Evolutionary conservation across 2,888 invertebrate species (phyloP), one percentile per base, ranked within the genome.

Genomic region (Hartigia nigra): DNA sequence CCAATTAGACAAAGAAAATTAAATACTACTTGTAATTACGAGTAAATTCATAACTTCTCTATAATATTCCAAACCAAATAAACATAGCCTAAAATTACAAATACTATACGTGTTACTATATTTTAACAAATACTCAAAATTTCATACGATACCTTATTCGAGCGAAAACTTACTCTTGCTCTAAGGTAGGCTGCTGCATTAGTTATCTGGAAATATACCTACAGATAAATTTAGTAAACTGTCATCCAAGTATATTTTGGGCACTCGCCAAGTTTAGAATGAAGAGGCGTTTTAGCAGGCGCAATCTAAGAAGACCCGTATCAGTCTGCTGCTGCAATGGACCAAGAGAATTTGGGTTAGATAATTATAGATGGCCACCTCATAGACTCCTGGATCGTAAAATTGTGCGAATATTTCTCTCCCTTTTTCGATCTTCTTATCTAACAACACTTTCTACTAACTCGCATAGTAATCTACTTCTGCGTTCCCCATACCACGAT

Each of bases 221-320:
- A 12, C 12, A 32, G 31, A 72, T 77, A 82, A 78, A 79, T 81
- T 81, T 82, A 81, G 76, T 76, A 31, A 36, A 70, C 79, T 76
- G 77, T 80, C 83, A 81, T 76, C 80, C 36, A 31, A 31, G 35
- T 74, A 75, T 70, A 80, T 76, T 80, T 80, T 84, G 82, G 79
- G 74, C 35, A 69, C 23, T 31, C 74, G 83, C 83, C 84, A 84
- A 80, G 31, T 76, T 78, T 77, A 77, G 72, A 83, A 69, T 78
- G 69, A 76, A 69, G 74, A 79, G 80, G 78, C 80, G 81, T 70
- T 23, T 78, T 32, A 77, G 39, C 37, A 34, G 74, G 69, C 12
- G 74, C 36, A 55, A 77, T 76, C 74, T 69, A 75, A 75, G 75
- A 75, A 34, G 37, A 32, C 23, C 75, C n/a, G 12, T 34, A 31